Base-by-base conservation (phyloP, 2,113 vertebrate species). In the Mustela nigripes region DNA sequence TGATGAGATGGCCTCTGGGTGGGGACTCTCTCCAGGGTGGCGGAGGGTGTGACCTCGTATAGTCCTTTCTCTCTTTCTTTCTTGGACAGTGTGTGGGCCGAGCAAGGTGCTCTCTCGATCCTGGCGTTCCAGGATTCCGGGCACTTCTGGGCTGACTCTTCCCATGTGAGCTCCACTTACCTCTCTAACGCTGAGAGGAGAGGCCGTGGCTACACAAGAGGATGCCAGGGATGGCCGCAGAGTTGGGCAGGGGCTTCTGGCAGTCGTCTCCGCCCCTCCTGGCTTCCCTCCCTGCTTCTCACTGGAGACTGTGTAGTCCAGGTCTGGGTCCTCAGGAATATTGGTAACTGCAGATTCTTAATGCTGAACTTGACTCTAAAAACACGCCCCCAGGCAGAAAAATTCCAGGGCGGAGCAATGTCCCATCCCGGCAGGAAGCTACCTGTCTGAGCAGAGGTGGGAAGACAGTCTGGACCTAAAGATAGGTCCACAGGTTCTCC, bases 341-440 rank as follows among this genome's bases (percentile, higher is more conserved):
- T 18, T 60, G 69, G 91, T 76, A 91, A 95, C 58, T 26, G 33
- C 76, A 94, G 33, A 67, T 58, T 88, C 63, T 87, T 60, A 62
- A 31, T 26, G 6, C 60, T 7, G 22, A 87, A 48, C 56, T 74
- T 58, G 42, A 7, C 74, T 74, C 95, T 71, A 42, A 76, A 83
- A 97, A 48, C 65, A 80, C 26, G 15, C 48, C 53, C 42, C 45
- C 7, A 10, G 53, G 87, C 65, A 71, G 83, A 87, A 87, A 89
- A 78, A 69, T 62, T 92, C 71, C 89, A 82, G 74, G 53, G 53
- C 65, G 58, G 39, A 88, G 67, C 65, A 22, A 82, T 93, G 85
- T 96, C 50, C 91, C 95, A 95, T 24, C 15, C 58, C 12, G 42
- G 91, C 84, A 45, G 92, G 89, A 79, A 82, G 71, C 81, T 36